A percentile compares a stretch with the other conserved stretches of the same genome.
Evolutionary conservation across 2,888 invertebrate species (phyloP).

Genomic region (Papilio elwesi): DNA sequence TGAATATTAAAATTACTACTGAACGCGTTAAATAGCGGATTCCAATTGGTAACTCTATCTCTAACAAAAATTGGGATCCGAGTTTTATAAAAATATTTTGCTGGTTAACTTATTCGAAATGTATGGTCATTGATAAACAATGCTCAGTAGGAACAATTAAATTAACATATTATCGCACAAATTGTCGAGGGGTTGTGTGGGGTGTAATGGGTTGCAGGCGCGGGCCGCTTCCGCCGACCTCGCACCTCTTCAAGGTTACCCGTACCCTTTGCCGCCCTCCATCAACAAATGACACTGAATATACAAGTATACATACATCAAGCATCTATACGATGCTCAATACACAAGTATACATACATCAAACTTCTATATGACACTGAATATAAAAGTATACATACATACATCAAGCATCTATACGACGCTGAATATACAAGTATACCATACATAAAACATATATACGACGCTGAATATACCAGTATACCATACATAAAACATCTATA

Average conservation of each 20-base stretch:
- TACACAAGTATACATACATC: conserved; percentile 1
- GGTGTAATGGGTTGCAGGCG: conserved; percentile 69
- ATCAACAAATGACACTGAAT: conserved; percentile 27
- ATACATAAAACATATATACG: not conserved
- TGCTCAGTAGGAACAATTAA: conserved; percentile 44
- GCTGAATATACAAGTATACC: conserved; percentile 25
- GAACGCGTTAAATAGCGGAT: too few relatives aligned
- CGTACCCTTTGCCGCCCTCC: conserved; percentile 7
- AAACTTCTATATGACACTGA: conserved; percentile 19
- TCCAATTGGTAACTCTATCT: too few relatives aligned
- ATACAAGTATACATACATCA: not conserved
- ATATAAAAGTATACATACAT: conserved; percentile 8
- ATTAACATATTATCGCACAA: conserved; percentile 48
- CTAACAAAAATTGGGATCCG: too few relatives aligned
- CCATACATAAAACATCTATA: not conserved
- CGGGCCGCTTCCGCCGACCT: conserved; percentile 64
- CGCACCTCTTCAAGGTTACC: conserved; percentile 56
- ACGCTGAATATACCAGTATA: conserved; percentile 26
- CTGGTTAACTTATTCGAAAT: too few relatives aligned
- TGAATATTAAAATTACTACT: too few relatives aligned
- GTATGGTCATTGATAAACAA: conserved; percentile 35
- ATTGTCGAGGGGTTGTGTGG: conserved; percentile 49
- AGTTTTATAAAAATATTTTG: too few relatives aligned
- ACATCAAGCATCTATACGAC: conserved; percentile 7
- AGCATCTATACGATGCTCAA: conserved; percentile 24